Evolutionary conservation across 2,888 invertebrate species (phyloP).

Genomic region (Papilio elwesi): DNA sequence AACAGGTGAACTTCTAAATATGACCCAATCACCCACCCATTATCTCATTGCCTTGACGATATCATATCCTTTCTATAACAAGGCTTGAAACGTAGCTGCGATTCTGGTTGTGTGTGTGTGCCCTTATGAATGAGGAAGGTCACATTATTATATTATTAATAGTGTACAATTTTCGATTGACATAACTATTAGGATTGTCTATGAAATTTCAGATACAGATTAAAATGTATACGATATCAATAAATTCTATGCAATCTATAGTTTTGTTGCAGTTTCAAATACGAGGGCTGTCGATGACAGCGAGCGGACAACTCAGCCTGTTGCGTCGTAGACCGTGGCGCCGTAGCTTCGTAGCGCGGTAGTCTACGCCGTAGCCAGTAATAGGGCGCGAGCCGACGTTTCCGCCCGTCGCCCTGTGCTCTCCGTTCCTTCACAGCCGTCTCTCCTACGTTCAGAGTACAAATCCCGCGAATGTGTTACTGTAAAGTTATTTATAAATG

Average conservation of each 20-base stretch:
- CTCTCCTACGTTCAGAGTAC: conserved; percentile 35
- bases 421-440: conserved; percentile 45
- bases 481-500: conserved; percentile 32
- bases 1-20: too few species aligned
- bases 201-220: background rate
- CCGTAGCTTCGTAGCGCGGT: conserved; percentile 45
- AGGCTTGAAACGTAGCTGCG: too few species aligned
- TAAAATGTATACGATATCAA: conserved; percentile 12
- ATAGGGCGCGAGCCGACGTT: conserved; percentile 68
- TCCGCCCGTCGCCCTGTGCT: conserved; percentile 67
- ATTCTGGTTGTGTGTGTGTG: too few species aligned
- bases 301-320: conserved; percentile 59
- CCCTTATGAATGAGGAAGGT: background rate
- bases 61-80: too few species aligned
- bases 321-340: conserved; percentile 61
- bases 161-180: background rate
- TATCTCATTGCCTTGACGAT: too few species aligned
- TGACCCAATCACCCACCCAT: too few species aligned
- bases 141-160: background rate
- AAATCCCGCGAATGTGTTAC: conserved; percentile 36
- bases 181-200: background rate
- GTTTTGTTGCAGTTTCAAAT: conserved; percentile 42
- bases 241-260: conserved; percentile 36
- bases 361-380: conserved; percentile 69
- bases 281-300: conserved; percentile 29